Conservation (phyloP, 2,888 invertebrate genomes). For the Plutella xylostella region DNA sequence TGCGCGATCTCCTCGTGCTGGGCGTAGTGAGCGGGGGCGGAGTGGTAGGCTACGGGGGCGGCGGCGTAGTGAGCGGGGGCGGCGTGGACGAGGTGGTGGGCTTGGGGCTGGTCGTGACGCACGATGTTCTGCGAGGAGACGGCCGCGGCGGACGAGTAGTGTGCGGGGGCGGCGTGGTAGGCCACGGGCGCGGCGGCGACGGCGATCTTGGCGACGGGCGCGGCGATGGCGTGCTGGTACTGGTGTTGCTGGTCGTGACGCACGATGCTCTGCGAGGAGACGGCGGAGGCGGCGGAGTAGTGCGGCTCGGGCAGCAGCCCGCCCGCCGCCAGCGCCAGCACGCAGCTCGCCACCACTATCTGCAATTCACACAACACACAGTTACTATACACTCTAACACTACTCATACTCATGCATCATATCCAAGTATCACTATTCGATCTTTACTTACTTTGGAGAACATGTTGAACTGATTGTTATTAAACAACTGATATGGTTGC, state of each 20-base stretch:
- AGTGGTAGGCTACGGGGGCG: conserved; percentile 19
- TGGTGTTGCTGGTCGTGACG: conserved; percentile 25
- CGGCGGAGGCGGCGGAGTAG: conserved; percentile 21
- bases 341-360: conserved; percentile 18
- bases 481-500: conserved; percentile 18
- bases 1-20: conserved; percentile 34
- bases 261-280: conserved; percentile 19
- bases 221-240: conserved; percentile 1
- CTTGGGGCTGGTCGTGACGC: conserved; percentile 8
- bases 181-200: conserved; percentile 21
- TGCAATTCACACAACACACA: not conserved
- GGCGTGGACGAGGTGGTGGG: too few species aligned
- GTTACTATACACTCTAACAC: not conserved
- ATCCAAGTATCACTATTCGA: not conserved
- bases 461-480: conserved; percentile 16
- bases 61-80: conserved; percentile 22
- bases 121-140: conserved; percentile 11
- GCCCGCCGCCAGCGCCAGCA: conserved; percentile 24
- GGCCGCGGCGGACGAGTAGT: conserved; percentile 23
- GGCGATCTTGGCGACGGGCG: conserved; percentile 7
- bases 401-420: not conserved
- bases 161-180: conserved; percentile 22
- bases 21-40: conserved; percentile 21
- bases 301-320: conserved; percentile 23
- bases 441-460: conserved; percentile 20